Percentiles rank a stretch among this genome's conserved stretches.
Evolutionary conservation across 1,140 invertebrate species (phyloP).

Genomic region (Ruditapes philippinarum): DNA sequence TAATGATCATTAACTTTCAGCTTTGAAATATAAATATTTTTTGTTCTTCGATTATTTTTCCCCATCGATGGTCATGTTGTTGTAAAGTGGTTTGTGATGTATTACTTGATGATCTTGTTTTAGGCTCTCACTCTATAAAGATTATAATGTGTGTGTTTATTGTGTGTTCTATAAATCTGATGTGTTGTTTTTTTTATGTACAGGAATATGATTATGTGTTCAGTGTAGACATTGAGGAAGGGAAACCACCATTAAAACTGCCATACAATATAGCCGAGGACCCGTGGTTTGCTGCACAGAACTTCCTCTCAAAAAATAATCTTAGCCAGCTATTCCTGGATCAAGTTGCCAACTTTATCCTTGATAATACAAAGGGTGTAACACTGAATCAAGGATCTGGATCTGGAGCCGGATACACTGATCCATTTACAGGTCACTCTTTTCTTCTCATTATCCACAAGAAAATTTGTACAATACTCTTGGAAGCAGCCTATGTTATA

Average conservation of each 20-base stretch:
- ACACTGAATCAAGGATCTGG: constrained; percentile 76
- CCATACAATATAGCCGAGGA: constrained; percentile 94
- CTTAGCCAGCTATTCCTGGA: constrained; percentile 93
- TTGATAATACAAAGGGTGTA: constrained; percentile 91
- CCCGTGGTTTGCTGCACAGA: constrained; percentile 90
- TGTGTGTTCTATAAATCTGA: too few relatives aligned
- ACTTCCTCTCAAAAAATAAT: constrained; percentile 91
- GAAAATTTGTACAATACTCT: too few relatives aligned
- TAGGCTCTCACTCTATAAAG: too few relatives aligned
- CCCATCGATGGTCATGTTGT: too few relatives aligned
- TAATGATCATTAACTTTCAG: too few relatives aligned
- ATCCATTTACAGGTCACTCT: constrained; percentile 87
- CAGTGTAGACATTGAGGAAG: constrained; percentile 97
- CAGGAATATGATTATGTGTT: constrained; percentile 98
- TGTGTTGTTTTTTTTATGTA: constrained; percentile 37
- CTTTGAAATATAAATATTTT: too few relatives aligned
- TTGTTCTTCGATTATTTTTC: too few relatives aligned
- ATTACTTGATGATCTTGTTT: too few relatives aligned
- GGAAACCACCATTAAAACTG: constrained; percentile 94
- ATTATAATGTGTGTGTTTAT: too few relatives aligned
- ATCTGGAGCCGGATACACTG: constrained; percentile 75
- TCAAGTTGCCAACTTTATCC: constrained; percentile 98
- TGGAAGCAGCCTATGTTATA: too few relatives aligned
- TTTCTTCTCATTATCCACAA: too few relatives aligned
- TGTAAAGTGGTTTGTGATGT: too few relatives aligned